Evolutionary conservation across 2,888 invertebrate species (phyloP).

Genomic region (Aphelenchoides bicaudatus): DNA sequence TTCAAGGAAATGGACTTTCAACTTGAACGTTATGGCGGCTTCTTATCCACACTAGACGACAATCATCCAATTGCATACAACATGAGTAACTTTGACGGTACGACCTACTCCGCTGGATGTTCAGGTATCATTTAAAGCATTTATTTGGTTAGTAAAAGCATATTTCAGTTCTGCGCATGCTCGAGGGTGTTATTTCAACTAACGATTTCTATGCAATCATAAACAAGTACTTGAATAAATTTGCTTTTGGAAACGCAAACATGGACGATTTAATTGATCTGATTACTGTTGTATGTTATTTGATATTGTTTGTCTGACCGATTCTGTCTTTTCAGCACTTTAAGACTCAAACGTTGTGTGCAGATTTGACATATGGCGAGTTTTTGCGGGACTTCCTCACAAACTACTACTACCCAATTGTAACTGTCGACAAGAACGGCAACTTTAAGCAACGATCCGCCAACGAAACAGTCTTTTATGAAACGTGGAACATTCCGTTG

Average conservation of each 20-base stretch:
- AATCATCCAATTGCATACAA: slow-evolving; percentile 10
- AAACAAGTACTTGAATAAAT: neutral
- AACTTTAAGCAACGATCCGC: neutral
- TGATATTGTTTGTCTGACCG: neutral
- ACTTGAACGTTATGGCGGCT: neutral
- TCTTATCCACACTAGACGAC: neutral
- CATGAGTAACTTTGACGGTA: neutral
- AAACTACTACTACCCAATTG: slow-evolving; percentile 4
- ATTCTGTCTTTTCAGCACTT: neutral
- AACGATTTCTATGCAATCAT: no score
- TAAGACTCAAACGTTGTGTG: neutral
- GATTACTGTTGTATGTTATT: slow-evolving; percentile 3
- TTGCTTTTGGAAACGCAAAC: neutral
- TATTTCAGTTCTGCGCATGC: neutral
- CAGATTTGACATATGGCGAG: neutral
- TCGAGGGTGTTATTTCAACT: slow-evolving; percentile 6
- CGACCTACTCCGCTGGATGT: neutral
- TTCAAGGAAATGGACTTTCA: neutral
- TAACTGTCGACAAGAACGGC: slow-evolving; percentile 3
- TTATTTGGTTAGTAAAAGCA: neutral
- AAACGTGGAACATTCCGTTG: slow-evolving; percentile 5
- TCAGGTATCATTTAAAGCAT: neutral
- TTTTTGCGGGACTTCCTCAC: neutral
- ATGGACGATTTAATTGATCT: neutral
- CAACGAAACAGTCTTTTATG: no score